Evolutionary conservation across 2,888 invertebrate genomes (phyloP).

Genomic region (Incurvaria masculella): DNA sequence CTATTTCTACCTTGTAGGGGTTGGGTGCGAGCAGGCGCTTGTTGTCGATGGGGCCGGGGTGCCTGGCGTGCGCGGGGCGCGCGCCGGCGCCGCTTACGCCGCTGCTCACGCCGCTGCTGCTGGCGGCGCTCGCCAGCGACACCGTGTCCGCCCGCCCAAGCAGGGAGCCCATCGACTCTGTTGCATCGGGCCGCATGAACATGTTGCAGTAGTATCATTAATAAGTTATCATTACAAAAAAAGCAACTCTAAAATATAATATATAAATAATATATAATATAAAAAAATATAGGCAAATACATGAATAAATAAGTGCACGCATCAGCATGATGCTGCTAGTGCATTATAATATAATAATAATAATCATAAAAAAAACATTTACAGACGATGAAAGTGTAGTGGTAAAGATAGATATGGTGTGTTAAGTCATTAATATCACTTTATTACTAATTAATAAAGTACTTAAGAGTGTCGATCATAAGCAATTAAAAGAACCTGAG

Average conservation of each 20-base stretch:
- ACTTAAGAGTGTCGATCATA: too few relatives aligned
- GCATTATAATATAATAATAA: too few relatives aligned
- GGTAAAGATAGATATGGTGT: too few relatives aligned
- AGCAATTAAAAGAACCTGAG: too few relatives aligned
- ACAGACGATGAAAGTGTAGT: too few relatives aligned
- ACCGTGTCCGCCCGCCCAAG: constrained; percentile 56
- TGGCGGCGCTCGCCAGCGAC: constrained; percentile 36
- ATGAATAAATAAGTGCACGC: too few relatives aligned
- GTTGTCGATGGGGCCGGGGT: constrained; percentile 77
- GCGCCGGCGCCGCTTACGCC: constrained; percentile 60
- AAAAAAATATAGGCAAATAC: not conserved
- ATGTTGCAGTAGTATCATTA: not conserved
- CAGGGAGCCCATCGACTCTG: constrained; percentile 64
- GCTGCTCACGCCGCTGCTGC: constrained; percentile 66
- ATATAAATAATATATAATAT: too few relatives aligned
- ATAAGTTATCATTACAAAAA: not conserved
- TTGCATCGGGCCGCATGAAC: not conserved
- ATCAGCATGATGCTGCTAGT: too few relatives aligned
- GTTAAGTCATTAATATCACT: too few relatives aligned
- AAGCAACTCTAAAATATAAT: not conserved
- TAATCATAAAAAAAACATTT: too few relatives aligned
- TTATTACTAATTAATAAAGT: too few relatives aligned
- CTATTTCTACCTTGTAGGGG: constrained; percentile 61
- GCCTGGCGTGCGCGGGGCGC: constrained; percentile 19
- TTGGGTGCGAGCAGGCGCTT: constrained; percentile 62